Percentiles rank a stretch among this genome's conserved stretches.
phyloP scores from a whole-genome alignment of 2,113 vertebrate genomes.

The Corydoras sp. region DNA sequence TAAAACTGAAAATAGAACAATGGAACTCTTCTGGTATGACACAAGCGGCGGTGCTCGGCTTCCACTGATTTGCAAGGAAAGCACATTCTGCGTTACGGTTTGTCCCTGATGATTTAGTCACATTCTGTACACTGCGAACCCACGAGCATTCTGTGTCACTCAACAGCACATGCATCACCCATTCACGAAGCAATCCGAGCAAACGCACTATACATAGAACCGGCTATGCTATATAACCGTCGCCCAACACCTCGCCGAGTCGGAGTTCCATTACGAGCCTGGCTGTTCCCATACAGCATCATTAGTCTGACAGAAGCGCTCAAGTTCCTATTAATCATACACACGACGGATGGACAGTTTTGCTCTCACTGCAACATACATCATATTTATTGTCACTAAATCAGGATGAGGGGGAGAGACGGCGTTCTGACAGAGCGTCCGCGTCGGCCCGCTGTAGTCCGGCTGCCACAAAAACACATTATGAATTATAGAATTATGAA shows the following conservation, averaged over 20 bases:
- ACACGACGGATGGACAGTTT: slow-evolving; percentile 1
- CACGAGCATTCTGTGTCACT: slow-evolving; percentile 12
- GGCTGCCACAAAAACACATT: too few relatives aligned
- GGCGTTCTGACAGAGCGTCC: background rate
- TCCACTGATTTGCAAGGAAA: slow-evolving; percentile 35
- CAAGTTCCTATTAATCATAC: slow-evolving; percentile 9
- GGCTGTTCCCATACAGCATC: background rate
- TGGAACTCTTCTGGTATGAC: slow-evolving; percentile 40
- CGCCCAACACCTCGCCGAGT: background rate
- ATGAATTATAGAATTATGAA: too few relatives aligned
- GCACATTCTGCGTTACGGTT: slow-evolving; percentile 23
- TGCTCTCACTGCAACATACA: background rate
- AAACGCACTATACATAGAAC: background rate
- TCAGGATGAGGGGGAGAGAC: slow-evolving; percentile 4
- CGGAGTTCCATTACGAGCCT: background rate
- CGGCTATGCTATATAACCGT: background rate
- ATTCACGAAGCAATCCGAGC: background rate
- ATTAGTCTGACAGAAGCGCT: slow-evolving; percentile 22
- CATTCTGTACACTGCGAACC: slow-evolving; percentile 7
- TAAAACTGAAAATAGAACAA: slow-evolving; percentile 45
- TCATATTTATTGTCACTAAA: slow-evolving; percentile 12
- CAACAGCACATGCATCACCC: slow-evolving; percentile 3
- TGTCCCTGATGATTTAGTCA: slow-evolving; percentile 11
- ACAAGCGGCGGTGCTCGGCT: slow-evolving; percentile 7
- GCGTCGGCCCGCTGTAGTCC: too few relatives aligned